These are phyloP conservation scores for Picus viridis DNA, from an alignment of 2,797 vertebrate species.

Conservation along the genomic window DNA sequence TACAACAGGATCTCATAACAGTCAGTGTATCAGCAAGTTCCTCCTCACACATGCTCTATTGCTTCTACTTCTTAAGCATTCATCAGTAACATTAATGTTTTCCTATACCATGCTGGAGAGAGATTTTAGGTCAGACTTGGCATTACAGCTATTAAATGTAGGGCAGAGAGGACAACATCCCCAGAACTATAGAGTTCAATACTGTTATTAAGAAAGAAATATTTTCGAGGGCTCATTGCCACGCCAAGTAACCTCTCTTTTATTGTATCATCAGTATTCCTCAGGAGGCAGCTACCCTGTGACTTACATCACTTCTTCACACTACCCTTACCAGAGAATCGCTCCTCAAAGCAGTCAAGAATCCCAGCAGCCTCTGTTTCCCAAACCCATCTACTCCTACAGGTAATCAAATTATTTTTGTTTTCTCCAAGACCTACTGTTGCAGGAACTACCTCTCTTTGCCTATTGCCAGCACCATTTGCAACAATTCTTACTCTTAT, in stretches of 20 bases:
- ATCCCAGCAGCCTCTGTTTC: slow-evolving; percentile 84
- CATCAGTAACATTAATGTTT: neutral
- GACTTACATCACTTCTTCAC: slow-evolving; percentile 78
- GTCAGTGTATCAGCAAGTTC: neutral
- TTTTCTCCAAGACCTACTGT: neutral
- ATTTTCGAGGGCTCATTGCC: neutral
- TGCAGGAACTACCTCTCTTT: slow-evolving; percentile 1
- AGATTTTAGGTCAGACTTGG: neutral
- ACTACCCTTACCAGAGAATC: slow-evolving; percentile 85
- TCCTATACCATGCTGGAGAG: neutral
- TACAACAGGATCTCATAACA: neutral
- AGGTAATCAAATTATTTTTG: slow-evolving; percentile 80
- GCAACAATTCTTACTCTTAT: neutral
- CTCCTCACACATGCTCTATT: neutral
- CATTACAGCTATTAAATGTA: neutral
- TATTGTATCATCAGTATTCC: slow-evolving; percentile 77
- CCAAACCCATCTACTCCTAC: slow-evolving; percentile 98
- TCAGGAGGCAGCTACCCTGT: slow-evolving; percentile 78
- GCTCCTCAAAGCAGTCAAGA: slow-evolving; percentile 82
- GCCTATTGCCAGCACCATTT: neutral
- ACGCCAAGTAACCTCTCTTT: neutral
- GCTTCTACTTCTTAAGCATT: neutral
- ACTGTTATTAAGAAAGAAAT: neutral
- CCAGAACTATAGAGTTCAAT: neutral
- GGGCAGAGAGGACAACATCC: neutral